Evolutionary conservation across 2,888 invertebrate species (phyloP), one percentile per base, ranked within the genome.

Genomic region (Thereva unica): DNA sequence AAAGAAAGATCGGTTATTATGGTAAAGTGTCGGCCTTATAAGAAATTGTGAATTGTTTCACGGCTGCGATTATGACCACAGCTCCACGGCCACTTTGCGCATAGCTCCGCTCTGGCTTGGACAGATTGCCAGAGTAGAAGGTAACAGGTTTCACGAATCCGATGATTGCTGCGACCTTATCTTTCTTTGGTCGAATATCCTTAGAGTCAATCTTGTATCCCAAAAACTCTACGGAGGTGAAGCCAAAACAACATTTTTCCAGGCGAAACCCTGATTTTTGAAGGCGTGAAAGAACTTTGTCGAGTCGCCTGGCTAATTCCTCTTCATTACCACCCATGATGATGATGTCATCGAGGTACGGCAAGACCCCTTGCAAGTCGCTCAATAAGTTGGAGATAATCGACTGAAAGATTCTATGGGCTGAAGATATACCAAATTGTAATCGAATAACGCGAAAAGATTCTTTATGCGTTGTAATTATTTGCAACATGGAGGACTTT

Each of bases 401-500:
- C 6, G 8, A 37, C n/a, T 72, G 67, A 63, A 71, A 72, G 44
- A 67, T 70, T 10, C 66, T 66, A 10, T 67, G 68, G 4, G 69
- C 70, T 66, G 70, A 67, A 1, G 61, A 69, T 12, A 73, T 69
- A 4, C 75, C 72, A 64, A 74, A 73, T 64, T 73, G 74, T 34
- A 75, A 66, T 3, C 74, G 67, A 7, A 64, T 73, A 23, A 73
- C 71, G 35, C 66, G 64, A 63, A 75, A 78, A 5, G 75, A 69
- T 0, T 77, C 78, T 57, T 72, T 74, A 57, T 76, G 76, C 1
- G 77, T 78, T 35, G 72, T 73, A 9, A 78, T 75, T 0, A 76
- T 77, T n/a, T 72, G 74, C 4, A 73, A 68, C 37, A 73, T 69
- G 38, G 76, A 73, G 4, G 77, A 72, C 66, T 74, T 70, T 34